A percentile compares a stretch with the other conserved stretches of the same genome.
Evolutionary conservation across 35 echinoderm and acorn worm genomes (phyloP).

Genomic region (Chiridota heheva): DNA sequence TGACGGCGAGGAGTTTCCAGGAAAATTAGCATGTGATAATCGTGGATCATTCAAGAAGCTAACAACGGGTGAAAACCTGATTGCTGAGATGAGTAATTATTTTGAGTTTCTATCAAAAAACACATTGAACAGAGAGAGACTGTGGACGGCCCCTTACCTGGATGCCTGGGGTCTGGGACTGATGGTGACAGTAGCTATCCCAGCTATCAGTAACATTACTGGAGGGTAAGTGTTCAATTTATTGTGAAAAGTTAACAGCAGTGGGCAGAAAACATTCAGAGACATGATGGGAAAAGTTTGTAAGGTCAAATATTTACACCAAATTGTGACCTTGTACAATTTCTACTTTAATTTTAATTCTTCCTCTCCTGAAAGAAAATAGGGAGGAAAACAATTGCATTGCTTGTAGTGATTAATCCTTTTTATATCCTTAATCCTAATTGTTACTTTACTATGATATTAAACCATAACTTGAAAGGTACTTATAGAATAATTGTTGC

Average conservation of each 20-base stretch:
- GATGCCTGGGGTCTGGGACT: constrained; percentile 92
- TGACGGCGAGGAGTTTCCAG: constrained; percentile 90
- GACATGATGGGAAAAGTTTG: not conserved
- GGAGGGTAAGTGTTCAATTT: constrained; percentile 59
- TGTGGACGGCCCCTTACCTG: constrained; percentile 95
- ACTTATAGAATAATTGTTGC: too few relatives aligned
- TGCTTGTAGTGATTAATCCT: too few relatives aligned
- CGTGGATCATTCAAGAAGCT: constrained; percentile 76
- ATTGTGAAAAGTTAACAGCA: too few relatives aligned
- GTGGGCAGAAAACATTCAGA: too few relatives aligned
- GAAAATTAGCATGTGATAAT: constrained; percentile 84
- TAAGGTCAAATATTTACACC: not conserved
- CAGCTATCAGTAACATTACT: constrained; percentile 68
- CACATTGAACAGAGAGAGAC: constrained; percentile 48
- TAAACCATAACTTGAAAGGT: too few relatives aligned
- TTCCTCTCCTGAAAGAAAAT: not conserved
- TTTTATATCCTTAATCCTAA: too few relatives aligned
- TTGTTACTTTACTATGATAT: too few relatives aligned
- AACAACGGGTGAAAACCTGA: constrained; percentile 78
- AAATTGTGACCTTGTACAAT: not conserved
- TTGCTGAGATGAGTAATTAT: constrained; percentile 89
- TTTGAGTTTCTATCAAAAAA: constrained; percentile 96
- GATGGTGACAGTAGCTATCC: constrained; percentile 91
- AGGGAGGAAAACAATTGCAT: not conserved
- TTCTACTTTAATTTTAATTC: not conserved